Evolutionary conservation across 2,797 vertebrate genomes (phyloP).

Genomic region (Hipposideros larvatus): DNA sequence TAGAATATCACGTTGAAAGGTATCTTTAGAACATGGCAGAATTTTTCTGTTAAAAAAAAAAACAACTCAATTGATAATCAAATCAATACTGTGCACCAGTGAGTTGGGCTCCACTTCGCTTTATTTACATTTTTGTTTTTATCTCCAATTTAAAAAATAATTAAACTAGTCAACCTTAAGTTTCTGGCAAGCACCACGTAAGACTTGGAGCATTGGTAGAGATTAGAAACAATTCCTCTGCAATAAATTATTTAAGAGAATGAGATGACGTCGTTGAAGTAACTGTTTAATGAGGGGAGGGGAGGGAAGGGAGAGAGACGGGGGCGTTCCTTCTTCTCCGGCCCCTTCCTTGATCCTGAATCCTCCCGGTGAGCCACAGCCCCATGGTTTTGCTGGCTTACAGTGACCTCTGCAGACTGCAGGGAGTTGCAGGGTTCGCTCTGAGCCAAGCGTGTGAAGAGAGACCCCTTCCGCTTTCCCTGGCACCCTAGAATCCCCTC

Average conservation of each 20-base stretch:
- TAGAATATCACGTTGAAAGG: background rate
- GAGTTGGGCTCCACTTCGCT: background rate
- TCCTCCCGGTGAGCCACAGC: accelerated
- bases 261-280: background rate
- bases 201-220: background rate
- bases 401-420: slow-evolving; percentile 83
- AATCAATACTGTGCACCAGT: background rate
- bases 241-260: background rate
- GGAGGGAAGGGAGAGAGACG: background rate
- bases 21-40: background rate
- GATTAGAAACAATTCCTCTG: background rate
- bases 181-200: background rate
- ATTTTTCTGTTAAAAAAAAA: background rate
- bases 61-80: background rate
- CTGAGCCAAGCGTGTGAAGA: background rate
- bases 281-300: background rate
- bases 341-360: background rate
- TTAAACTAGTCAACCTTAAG: background rate
- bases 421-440: background rate
- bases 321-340: background rate
- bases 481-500: accelerated
- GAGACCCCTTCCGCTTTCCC: no score
- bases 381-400: background rate
- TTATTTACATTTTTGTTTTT: background rate
- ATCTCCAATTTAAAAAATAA: accelerated